phyloP scores from a whole-genome alignment of 2,797 vertebrate genomes.

The Clangula hyemalis region DNA sequence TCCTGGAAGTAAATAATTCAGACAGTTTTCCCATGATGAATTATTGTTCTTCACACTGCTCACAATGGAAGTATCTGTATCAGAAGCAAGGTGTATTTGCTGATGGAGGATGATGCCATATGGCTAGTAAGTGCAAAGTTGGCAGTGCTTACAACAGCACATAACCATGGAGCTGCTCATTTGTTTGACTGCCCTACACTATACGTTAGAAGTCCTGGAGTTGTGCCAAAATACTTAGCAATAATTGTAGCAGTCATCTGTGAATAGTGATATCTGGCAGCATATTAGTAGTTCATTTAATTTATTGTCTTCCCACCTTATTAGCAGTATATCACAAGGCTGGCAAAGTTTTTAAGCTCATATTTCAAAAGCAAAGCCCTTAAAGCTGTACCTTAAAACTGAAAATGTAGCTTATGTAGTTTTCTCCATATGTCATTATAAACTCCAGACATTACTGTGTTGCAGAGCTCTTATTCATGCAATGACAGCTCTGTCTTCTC shows the following conservation, averaged over 20 bases:
- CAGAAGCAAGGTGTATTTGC: neutral
- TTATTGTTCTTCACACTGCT: neutral
- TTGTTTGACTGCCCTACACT: neutral
- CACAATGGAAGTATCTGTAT: neutral
- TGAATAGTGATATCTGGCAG: conserved; percentile 47
- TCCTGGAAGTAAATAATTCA: neutral
- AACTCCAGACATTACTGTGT: neutral
- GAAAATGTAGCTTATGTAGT: conserved; percentile 2
- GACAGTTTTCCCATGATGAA: neutral
- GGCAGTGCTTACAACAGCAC: neutral
- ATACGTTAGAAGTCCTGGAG: neutral
- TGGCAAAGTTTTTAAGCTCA: conserved; percentile 37
- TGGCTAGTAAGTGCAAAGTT: neutral
- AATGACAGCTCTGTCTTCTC: neutral
- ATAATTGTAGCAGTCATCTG: conserved; percentile 58
- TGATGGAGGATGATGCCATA: neutral
- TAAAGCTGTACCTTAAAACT: conserved; percentile 16
- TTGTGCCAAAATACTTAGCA: neutral
- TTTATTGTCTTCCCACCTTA: conserved; percentile 60
- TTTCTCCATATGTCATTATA: neutral
- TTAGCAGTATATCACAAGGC: conserved; percentile 49
- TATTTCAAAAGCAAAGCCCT: conserved; percentile 45
- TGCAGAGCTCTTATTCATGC: conserved; percentile 26
- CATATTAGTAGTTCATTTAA: conserved; percentile 15
- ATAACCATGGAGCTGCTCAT: conserved; percentile 13